Conservation (phyloP, 2,888 invertebrate species). For the Glaucopsyche alexis region DNA sequence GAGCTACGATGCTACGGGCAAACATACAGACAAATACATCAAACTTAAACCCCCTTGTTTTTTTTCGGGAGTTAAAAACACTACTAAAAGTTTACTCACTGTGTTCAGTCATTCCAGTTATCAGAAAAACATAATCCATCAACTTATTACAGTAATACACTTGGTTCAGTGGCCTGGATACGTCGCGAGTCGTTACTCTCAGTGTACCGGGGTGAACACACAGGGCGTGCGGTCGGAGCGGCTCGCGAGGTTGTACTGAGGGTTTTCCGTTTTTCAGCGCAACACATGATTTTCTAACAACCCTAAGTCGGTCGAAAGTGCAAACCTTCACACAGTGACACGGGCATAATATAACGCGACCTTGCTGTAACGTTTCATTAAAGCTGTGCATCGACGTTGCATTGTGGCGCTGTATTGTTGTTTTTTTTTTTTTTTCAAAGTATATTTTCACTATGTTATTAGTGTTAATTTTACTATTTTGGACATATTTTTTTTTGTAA, state of each 20-base stretch:
- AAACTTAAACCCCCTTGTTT: too few relatives aligned
- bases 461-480: not conserved
- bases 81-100: conserved; percentile 54
- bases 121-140: conserved; percentile 61
- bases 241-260: conserved; percentile 49
- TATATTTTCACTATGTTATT: not conserved
- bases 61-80: not conserved
- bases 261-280: conserved; percentile 62
- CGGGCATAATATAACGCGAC: conserved; percentile 68
- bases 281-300: conserved; percentile 74
- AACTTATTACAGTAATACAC: conserved; percentile 44
- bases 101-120: conserved; percentile 70
- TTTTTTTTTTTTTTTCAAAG: not conserved
- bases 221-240: conserved; percentile 51
- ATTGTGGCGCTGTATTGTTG: not conserved
- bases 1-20: too few relatives aligned
- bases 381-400: not conserved
- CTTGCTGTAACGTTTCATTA: conserved; percentile 66
- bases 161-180: conserved; percentile 13
- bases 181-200: conserved; percentile 32
- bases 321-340: conserved; percentile 79
- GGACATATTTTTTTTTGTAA: not conserved
- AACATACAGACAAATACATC: too few relatives aligned
- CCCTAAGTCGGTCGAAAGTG: conserved; percentile 77
- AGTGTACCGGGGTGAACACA: conserved; percentile 42